Evolutionary conservation across 2,888 invertebrate genomes (phyloP).

Genomic region (Iselma pallidipennis): DNA sequence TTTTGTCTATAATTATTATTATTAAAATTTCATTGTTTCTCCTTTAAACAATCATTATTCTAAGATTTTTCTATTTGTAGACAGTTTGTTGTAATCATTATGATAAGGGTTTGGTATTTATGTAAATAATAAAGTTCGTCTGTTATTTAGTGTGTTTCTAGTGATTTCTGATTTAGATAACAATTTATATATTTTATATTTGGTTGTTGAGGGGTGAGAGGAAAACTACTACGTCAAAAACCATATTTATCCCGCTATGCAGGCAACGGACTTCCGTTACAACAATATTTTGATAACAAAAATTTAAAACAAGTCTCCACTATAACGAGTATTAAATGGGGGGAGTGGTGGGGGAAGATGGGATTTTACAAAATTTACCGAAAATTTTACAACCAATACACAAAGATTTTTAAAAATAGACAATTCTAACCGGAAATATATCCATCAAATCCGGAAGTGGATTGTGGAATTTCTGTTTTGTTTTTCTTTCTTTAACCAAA

Average conservation of each 20-base stretch:
- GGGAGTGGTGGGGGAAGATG: neutral
- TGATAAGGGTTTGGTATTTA: constrained; percentile 32
- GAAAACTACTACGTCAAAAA: constrained; percentile 40
- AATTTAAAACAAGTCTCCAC: too few species aligned
- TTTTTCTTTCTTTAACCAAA: too few species aligned
- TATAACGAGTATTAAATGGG: too few species aligned
- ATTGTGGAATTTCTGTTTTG: too few species aligned
- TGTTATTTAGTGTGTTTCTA: constrained; percentile 37
- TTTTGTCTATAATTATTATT: neutral
- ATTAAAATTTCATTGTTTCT: too few species aligned
- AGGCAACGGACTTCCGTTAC: constrained; percentile 47
- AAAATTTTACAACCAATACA: neutral
- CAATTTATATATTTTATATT: neutral
- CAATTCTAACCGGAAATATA: neutral
- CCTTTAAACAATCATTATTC: neutral
- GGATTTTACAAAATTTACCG: neutral
- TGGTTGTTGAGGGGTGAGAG: neutral
- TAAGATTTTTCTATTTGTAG: neutral
- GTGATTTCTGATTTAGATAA: constrained; percentile 44
- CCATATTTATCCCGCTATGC: constrained; percentile 45
- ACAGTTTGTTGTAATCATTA: neutral
- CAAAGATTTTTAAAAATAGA: too few species aligned
- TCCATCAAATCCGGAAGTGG: neutral
- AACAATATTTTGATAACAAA: neutral
- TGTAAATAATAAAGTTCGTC: constrained; percentile 36